Percentiles rank a stretch among this genome's conserved stretches.
phyloP scores from a whole-genome alignment of 2,888 invertebrate genomes.

The Melinaea marsaeus region DNA sequence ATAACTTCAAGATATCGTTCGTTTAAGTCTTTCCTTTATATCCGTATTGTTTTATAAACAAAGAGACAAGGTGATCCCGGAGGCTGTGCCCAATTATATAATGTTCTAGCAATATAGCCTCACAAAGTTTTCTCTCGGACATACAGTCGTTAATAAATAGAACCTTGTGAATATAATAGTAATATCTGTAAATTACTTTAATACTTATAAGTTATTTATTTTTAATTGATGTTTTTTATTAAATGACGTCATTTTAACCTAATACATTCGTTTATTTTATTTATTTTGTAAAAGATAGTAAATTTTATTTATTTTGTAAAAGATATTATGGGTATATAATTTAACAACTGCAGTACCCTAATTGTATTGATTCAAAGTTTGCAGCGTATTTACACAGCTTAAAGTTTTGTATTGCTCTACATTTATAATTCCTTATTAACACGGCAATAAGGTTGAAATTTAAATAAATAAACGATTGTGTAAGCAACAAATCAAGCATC shows the following conservation, averaged over 20 bases:
- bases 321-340: background rate
- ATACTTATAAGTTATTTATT: no score
- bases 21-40: constrained; percentile 30
- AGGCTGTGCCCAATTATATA: constrained; percentile 28
- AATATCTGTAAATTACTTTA: no score
- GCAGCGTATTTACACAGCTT: background rate
- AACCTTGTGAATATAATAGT: no score
- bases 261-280: no score
- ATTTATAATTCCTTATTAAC: background rate
- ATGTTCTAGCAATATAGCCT: constrained; percentile 16
- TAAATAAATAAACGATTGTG: constrained; percentile 5
- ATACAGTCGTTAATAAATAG: background rate
- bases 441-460: constrained; percentile 2
- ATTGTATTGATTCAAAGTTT: background rate
- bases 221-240: no score
- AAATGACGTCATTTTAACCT: no score
- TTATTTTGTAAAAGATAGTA: no score
- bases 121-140: constrained; percentile 3
- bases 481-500: constrained; percentile 58
- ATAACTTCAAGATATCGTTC: constrained; percentile 38
- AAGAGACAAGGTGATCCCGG: constrained; percentile 31
- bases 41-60: constrained; percentile 36
- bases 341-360: background rate
- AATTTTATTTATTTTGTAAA: no score
- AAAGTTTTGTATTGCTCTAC: background rate